Base-by-base conservation (phyloP, 2,888 invertebrate genomes). In the Megastigmus dorsalis region DNA sequence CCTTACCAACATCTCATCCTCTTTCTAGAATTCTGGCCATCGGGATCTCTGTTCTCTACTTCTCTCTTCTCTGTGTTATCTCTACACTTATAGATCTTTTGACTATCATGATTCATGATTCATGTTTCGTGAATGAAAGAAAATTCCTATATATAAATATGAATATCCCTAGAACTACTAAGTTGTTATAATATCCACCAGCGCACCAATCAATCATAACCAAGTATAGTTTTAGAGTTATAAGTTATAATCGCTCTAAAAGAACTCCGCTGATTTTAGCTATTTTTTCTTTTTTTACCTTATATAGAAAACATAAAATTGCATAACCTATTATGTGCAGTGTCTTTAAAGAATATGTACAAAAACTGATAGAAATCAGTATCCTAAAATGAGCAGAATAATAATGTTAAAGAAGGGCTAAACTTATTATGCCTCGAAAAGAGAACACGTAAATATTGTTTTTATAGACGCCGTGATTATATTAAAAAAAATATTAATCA, bases 381-480 rank as follows among this genome's bases (percentile, higher is more conserved):
- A 52, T 65, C 26, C 50, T 57, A 62, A 66, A 62, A 62, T 71
- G 75, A 71, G n/a, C 43, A 55, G 54, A 43, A 43, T 59, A 50
- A 65, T 4, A 81, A 84, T 79, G 80, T 83, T 82, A 82, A 80
- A 74, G 80, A 82, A 79, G 76, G 78, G 82, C 77, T 83, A 80
- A 85, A 38, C 7, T 72, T 77, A 87, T 85, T 85, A 87, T 87
- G 87, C 87, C 87, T 80, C 86, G 87, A 80, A 87, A 87, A 77
- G 87, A 87, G 77, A 87, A 86, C 80, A 84, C 83, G 87, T 87
- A 80, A 86, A 85, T 81, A 38, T 18, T 15, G n/a, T 68, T 48
- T 57, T 48, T 54, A 66, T 69, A 48, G 5, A 36, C 2, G 18
- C 15, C 1, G n/a, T n/a, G 20, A 13, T 55, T 36, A 23, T n/a